Conservation (phyloP, 1,140 invertebrate genomes). For the Drosophila arawakana region DNA sequence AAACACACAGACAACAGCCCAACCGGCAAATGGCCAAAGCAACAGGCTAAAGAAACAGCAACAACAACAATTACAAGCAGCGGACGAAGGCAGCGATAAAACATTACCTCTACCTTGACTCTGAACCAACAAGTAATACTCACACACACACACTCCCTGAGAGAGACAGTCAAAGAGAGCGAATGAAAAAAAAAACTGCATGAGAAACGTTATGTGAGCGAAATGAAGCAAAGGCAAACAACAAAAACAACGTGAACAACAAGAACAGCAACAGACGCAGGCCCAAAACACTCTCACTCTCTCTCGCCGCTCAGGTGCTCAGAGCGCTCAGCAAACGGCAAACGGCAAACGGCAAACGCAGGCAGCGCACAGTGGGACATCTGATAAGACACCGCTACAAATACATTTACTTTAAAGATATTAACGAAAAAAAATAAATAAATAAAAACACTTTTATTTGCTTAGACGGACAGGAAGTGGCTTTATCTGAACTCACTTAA, state of each 20-base stretch:
- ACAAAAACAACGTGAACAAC: conserved; percentile 49
- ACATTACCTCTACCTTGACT: conserved; percentile 83
- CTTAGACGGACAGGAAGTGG: no score
- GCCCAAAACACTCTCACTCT: conserved; percentile 78
- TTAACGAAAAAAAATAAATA: no score
- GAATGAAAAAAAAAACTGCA: conserved; percentile 70
- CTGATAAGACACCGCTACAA: no score
- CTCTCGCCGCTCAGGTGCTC: conserved; percentile 52
- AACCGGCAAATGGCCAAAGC: conserved; percentile 28
- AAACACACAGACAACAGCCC: conserved; percentile 49
- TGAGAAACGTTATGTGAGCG: conserved; percentile 81
- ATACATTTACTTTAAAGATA: no score
- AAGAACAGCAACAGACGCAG: conserved; percentile 43
- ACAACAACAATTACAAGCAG: conserved; percentile 9
- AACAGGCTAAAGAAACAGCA: conserved; percentile 51
- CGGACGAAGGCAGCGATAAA: conserved; percentile 44
- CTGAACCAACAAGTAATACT: conserved; percentile 65
- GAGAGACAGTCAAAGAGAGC: conserved; percentile 30
- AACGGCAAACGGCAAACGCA: background rate
- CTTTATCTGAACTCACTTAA: no score
- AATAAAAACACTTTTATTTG: no score
- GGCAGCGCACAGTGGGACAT: background rate
- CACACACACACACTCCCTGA: conserved; percentile 29
- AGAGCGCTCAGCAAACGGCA: conserved; percentile 11
- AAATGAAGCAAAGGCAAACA: conserved; percentile 60